A percentile compares a stretch with the other conserved stretches of the same genome.
These are phyloP conservation scores for Oscheius sp. DNA, from an alignment of 2,888 invertebrate species.

Conservation along the genomic window DNA sequence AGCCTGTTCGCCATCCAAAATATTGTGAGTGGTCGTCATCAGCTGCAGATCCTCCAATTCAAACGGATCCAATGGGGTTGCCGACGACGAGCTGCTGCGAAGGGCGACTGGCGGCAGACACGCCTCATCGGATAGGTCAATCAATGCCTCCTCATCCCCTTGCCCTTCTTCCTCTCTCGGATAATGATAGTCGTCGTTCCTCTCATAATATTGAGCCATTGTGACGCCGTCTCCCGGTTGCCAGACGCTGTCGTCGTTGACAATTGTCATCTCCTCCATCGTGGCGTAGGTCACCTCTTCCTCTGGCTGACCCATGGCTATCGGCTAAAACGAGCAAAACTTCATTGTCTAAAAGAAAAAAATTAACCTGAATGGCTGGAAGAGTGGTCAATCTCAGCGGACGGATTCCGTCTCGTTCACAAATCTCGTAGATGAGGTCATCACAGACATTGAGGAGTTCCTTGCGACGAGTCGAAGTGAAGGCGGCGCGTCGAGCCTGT, in stretches of 20 bases:
- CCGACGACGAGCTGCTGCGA: background rate
- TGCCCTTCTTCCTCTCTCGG: background rate
- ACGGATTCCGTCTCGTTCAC: constrained; percentile 19
- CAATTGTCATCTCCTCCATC: constrained; percentile 8
- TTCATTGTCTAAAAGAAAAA: background rate
- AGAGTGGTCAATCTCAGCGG: constrained; percentile 15
- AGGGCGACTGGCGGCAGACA: background rate
- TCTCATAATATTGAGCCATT: background rate
- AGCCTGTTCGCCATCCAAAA: background rate
- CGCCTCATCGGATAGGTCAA: constrained; percentile 10
- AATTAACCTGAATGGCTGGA: constrained; percentile 19
- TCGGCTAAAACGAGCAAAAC: background rate
- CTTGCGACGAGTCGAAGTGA: constrained; percentile 3
- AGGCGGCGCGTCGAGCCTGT: constrained; percentile 11
- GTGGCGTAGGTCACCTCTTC: background rate
- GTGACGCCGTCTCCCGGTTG: constrained; percentile 15
- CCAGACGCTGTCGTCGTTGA: constrained; percentile 32
- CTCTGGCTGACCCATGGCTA: background rate
- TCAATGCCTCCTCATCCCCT: constrained; percentile 1
- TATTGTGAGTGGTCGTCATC: too few species aligned
- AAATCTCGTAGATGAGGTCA: constrained; percentile 34
- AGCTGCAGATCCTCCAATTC: too few species aligned
- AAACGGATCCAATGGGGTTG: constrained; percentile 11
- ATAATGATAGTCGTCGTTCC: background rate
- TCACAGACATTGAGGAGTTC: constrained; percentile 14